These are phyloP conservation scores for Acridotheres tristis DNA, from an alignment of 2,797 vertebrate species.

Conservation along the genomic window DNA sequence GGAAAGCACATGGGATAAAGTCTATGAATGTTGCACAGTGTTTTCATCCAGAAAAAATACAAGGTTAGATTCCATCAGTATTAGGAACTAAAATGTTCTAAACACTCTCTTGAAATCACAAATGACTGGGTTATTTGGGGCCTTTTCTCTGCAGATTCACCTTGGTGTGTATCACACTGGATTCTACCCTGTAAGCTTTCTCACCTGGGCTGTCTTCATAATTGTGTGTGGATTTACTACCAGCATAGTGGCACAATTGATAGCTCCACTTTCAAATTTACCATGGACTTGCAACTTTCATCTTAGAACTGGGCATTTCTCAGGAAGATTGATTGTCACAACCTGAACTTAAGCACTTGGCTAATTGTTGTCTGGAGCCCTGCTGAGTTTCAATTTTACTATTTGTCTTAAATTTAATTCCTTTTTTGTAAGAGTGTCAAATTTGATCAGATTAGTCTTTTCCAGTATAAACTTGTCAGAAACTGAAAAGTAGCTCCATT, in stretches of 20 bases:
- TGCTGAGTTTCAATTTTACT: slow-evolving; percentile 22
- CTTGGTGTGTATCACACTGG: background rate
- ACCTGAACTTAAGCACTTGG: background rate
- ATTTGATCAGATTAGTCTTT: background rate
- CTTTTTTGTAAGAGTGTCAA: background rate
- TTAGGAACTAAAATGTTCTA: background rate
- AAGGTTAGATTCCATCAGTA: background rate
- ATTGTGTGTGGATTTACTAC: background rate
- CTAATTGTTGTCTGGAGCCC: background rate
- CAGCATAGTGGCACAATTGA: rapidly evolving
- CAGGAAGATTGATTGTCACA: background rate
- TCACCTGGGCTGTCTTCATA: background rate
- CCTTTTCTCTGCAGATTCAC: background rate
- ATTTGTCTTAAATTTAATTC: background rate
- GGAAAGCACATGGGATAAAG: background rate
- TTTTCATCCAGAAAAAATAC: background rate
- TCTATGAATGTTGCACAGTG: background rate
- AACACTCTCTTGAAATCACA: background rate
- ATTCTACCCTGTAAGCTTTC: background rate
- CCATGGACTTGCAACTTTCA: background rate
- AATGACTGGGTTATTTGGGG: background rate
- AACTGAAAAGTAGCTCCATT: background rate
- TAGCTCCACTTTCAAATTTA: background rate
- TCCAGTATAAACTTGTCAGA: background rate
- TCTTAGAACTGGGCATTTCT: background rate